Percentiles rank a stretch among this genome's conserved stretches.
phyloP scores from a whole-genome alignment of 2,113 vertebrate genomes.

The Natator depressus region DNA sequence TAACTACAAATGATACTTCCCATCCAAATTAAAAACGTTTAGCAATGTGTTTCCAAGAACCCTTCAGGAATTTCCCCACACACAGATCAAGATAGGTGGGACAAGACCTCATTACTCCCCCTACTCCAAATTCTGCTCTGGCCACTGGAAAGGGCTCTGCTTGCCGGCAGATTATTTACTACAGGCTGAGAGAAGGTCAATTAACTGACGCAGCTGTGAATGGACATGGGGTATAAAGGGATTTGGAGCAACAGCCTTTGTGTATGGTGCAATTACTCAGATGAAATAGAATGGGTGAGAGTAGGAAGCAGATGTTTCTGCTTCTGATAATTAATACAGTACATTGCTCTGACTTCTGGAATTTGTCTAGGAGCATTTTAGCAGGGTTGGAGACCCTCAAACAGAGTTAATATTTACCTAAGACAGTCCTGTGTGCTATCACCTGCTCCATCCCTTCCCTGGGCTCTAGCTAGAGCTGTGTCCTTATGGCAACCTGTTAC shows the following conservation, averaged over 20 bases:
- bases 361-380: neutral
- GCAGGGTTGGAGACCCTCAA: neutral
- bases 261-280: neutral
- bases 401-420: neutral
- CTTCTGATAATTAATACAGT: neutral
- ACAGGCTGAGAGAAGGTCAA: too few species aligned
- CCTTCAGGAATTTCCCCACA: neutral
- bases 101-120: neutral
- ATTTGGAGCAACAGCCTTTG: neutral
- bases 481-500: neutral
- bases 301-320: too few species aligned
- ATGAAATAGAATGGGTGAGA: neutral
- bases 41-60: neutral
- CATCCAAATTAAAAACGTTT: neutral
- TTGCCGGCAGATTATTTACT: neutral
- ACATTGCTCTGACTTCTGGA: neutral
- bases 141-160: neutral
- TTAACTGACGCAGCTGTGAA: accelerated
- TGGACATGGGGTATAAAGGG: neutral
- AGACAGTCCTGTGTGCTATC: neutral
- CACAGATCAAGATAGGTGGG: neutral
- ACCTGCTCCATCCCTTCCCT: neutral
- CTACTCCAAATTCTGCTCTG: neutral
- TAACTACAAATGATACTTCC: neutral
- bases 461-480: neutral